Evolutionary conservation across 2,797 vertebrate genomes (phyloP), one percentile per base, ranked within the genome.

Genomic region (Parambassis ranga): DNA sequence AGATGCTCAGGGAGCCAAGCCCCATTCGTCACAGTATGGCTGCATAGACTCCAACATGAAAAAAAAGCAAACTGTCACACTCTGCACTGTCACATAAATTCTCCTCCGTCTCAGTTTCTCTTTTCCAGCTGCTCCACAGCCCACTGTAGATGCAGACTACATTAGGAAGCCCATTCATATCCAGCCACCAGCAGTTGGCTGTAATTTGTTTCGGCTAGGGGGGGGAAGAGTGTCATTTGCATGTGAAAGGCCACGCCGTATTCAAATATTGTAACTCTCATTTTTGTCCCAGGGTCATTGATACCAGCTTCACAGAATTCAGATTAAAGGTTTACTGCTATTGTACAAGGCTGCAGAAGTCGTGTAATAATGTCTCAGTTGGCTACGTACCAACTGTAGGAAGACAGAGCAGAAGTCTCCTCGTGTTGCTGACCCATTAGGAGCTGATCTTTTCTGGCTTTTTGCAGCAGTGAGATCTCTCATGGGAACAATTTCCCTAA

Each of bases 131-230:
- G 87, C 88, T 87, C 84, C 81, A 73, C 74, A 4, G 74, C 84
- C 71, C 87, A 89, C 90, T 90, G 89, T 90, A 91, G 82, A 82
- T 86, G 80, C 87, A 82, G 84, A 84, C 86, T 88, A 87, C 89
- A 87, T 88, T 88, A 89, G 73, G 64, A 88, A 71, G 63, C 79
- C 89, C 85, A 90, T 91, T 91, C 87, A 86, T 58, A 82, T 81
- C 81, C 83, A 85, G 76, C 84, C 87, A 87, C 87, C 83, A 90
- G 87, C 87, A 89, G 84, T 89, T 89, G 87, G 86, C 86, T 86
- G 75, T 89, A 85, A 91, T 91, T 90, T 90, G 90, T 91, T 87
- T 89, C 82, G 85, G 87, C 83, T 82, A 48, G 65, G 83, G 86
- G 84, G 76, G 76, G 79, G 79, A 81, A 85, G 75, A 86, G 82